Percentiles rank a stretch among this genome's conserved stretches.
Evolutionary conservation across 2,113 vertebrate species (phyloP).

Genomic region (Syngnathoides biaculeatus): DNA sequence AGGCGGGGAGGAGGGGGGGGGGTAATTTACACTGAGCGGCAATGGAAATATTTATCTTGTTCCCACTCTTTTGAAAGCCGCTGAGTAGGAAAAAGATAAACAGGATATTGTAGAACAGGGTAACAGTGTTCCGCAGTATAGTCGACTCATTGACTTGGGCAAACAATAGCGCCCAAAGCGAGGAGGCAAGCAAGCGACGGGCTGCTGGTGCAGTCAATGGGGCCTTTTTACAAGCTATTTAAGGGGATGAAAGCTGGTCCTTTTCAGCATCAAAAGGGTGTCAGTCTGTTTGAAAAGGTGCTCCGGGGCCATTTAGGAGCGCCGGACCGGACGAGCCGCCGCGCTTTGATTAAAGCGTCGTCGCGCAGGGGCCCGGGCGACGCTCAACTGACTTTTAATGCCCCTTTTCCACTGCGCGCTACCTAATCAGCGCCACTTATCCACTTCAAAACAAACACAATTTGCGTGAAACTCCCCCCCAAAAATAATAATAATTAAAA

Average conservation of each 20-base stretch:
- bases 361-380: constrained; percentile 50
- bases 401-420: not conserved
- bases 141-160: constrained; percentile 41
- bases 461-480: not conserved
- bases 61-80: constrained; percentile 6
- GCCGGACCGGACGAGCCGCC: constrained; percentile 35
- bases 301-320: constrained; percentile 59
- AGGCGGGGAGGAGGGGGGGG: constrained; percentile 15
- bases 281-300: constrained; percentile 64
- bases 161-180: constrained; percentile 51
- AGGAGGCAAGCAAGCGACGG: constrained; percentile 44
- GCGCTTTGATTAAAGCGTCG: constrained; percentile 62
- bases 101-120: constrained; percentile 36
- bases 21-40: not conserved
- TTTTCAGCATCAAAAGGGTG: constrained; percentile 60
- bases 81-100: constrained; percentile 1
- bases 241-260: constrained; percentile 61
- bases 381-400: constrained; percentile 45
- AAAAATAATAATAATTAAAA: too few relatives aligned
- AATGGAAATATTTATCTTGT: constrained; percentile 32
- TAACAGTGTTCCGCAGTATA: constrained; percentile 34
- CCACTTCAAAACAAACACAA: not conserved
- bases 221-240: constrained; percentile 64
- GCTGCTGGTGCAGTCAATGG: constrained; percentile 64
- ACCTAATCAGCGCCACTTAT: not conserved